phyloP scores from a whole-genome alignment of 2,888 invertebrate genomes.

The Tupiocoris notatus region DNA sequence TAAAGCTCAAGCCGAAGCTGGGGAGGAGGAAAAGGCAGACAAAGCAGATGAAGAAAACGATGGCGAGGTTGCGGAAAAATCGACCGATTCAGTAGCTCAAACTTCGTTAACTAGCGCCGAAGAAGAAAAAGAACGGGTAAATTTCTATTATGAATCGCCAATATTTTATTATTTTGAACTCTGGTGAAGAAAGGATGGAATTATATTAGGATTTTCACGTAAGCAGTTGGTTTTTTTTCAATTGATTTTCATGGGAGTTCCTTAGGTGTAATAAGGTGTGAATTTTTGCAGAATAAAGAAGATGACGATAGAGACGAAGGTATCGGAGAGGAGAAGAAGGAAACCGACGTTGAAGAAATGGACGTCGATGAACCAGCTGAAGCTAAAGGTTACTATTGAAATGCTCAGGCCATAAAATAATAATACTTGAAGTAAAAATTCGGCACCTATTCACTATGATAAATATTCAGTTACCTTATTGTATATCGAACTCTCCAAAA shows the following conservation, averaged over 20 bases:
- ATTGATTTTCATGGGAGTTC: too few species aligned
- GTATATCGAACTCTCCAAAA: too few species aligned
- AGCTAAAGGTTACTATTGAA: constrained; percentile 10
- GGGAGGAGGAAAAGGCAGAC: constrained; percentile 51
- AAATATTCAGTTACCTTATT: too few species aligned
- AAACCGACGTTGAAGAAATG: constrained; percentile 14
- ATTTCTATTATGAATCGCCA: too few species aligned
- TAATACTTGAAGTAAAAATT: too few species aligned
- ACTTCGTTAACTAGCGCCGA: background rate
- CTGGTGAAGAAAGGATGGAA: too few species aligned
- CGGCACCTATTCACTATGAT: too few species aligned
- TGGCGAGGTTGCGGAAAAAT: constrained; percentile 54
- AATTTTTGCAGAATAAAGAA: constrained; percentile 11
- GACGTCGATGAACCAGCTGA: constrained; percentile 16
- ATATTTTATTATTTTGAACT: too few species aligned
- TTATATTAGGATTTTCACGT: too few species aligned
- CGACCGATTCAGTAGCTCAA: background rate
- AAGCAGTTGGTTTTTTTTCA: too few species aligned
- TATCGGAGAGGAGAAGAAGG: constrained; percentile 28
- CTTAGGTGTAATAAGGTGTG: too few species aligned
- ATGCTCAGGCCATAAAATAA: too few species aligned
- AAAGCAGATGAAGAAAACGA: constrained; percentile 52
- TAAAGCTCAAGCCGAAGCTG: constrained; percentile 56
- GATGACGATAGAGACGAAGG: constrained; percentile 34
- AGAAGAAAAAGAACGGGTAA: constrained; percentile 7